These are phyloP conservation scores for Otis tarda DNA, from an alignment of 2,113 vertebrate genomes.

Conservation along the genomic window DNA sequence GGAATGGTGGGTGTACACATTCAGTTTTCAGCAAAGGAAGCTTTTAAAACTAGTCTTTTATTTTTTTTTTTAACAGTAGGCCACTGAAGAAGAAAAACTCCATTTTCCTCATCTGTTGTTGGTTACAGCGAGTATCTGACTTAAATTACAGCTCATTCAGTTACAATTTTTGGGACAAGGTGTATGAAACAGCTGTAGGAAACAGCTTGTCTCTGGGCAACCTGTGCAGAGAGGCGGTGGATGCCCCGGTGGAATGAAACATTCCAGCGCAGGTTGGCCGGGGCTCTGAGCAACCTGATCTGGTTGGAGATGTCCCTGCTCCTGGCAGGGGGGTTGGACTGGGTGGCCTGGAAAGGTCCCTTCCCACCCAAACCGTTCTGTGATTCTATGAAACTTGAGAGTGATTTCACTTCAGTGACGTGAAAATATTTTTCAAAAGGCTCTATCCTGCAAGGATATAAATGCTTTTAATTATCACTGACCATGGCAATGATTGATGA, in stretches of 20 bases:
- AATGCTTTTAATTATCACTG: neutral
- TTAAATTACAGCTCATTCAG: neutral
- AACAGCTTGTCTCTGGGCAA: no score
- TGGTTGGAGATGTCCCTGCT: no score
- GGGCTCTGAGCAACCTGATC: no score
- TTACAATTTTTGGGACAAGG: neutral
- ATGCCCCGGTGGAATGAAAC: no score
- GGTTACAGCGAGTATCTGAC: neutral
- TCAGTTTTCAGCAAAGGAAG: neutral
- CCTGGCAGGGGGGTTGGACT: no score
- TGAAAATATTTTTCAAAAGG: neutral
- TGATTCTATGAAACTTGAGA: neutral
- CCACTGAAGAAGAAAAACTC: neutral
- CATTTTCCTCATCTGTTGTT: neutral
- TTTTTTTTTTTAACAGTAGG: no score
- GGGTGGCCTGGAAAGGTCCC: no score
- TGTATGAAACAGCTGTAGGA: neutral
- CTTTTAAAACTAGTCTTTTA: neutral
- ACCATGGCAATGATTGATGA: rapidly evolving
- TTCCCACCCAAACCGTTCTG: no score
- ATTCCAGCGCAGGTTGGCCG: no score
- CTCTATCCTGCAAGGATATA: neutral
- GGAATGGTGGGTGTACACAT: neutral
- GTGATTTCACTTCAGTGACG: neutral
- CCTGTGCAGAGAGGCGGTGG: no score